Base-by-base conservation (phyloP, 2,888 invertebrate genomes). In the Flabesymbios commensalis region DNA sequence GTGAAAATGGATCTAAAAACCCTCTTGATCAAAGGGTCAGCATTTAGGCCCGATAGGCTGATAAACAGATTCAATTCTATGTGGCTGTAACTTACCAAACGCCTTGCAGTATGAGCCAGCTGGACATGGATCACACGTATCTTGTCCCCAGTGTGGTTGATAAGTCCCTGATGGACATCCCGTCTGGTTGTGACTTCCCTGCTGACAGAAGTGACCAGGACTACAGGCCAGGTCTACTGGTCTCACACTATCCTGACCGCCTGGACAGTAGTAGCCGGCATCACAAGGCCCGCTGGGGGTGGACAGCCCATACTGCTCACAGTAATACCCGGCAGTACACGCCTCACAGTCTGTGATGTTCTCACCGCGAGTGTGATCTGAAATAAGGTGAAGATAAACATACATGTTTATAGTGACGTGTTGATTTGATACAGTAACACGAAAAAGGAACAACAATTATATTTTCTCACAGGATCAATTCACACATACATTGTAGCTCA, bases 161-260 rank as follows among this genome's bases (percentile, higher is more conserved):
- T 76, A 80, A 14, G 70, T 67, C n/a, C 80, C 80, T 2, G 78
- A 78, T 17, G 79, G 79, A 65, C 80, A 80, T 3, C 78, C 78
- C 24, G 78, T 79, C 68, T 79, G 67, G 62, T 80, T 80, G 63
- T 71, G 70, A 52, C 77, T 77, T 33, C 80, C 80, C 41, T 63
- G 45, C 33, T 67, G 71, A 66, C 80, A 80, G 76, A 78, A 79
- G 65, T 80, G 79, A 10, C 80, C 80, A 3, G 80, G 80, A 57
- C 75, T 76, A 62, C 80, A 80, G 42, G 74, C 73, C 24, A 70
- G 65, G 24, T 64, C 57, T 2, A 68, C 63, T n/a, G 78, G 78
- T 24, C 68, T 65, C 0, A 73, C 65, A 1, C 72, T 70, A 59
- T 74, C 70, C 59, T 76, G 75, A 33, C 79, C 78, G 5, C 74